A percentile compares a stretch with the other conserved stretches of the same genome.
Evolutionary conservation across 2,113 vertebrate genomes (phyloP).

Genomic region (Platichthys flesus): DNA sequence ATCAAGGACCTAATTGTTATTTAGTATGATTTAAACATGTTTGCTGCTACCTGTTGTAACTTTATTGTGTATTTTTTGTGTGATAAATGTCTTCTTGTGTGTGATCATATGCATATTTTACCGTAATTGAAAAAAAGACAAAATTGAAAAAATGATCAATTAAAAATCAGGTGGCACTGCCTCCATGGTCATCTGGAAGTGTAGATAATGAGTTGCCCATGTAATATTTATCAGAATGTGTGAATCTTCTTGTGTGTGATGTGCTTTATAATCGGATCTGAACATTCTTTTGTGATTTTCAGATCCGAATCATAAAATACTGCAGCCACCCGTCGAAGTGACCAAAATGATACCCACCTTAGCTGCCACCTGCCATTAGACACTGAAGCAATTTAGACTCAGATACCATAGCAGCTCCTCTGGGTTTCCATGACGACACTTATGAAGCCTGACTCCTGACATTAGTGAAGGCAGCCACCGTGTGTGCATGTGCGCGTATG

Average conservation of each 20-base stretch:
- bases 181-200: not conserved
- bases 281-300: not conserved
- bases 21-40: not conserved
- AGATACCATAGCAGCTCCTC: slow-evolving; percentile 57
- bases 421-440: slow-evolving; percentile 75
- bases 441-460: slow-evolving; percentile 59
- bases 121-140: not conserved
- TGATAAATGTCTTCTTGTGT: not conserved
- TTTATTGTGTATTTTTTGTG: not conserved
- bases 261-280: not conserved
- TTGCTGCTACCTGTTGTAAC: not conserved
- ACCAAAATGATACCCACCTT: slow-evolving; percentile 55
- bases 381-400: slow-evolving; percentile 53
- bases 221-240: not conserved
- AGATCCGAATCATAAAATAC: slow-evolving; percentile 1
- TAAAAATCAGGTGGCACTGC: not conserved
- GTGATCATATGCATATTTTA: not conserved
- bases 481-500: not conserved
- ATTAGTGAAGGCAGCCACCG: slow-evolving; percentile 41
- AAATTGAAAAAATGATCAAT: not conserved
- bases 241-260: not conserved
- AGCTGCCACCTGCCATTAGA: slow-evolving; percentile 46
- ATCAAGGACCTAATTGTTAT: not conserved
- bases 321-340: slow-evolving; percentile 22
- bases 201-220: slow-evolving; percentile 5